Conservation (phyloP, 1,140 invertebrate species). For the Gonioctena quinquepunctata region DNA sequence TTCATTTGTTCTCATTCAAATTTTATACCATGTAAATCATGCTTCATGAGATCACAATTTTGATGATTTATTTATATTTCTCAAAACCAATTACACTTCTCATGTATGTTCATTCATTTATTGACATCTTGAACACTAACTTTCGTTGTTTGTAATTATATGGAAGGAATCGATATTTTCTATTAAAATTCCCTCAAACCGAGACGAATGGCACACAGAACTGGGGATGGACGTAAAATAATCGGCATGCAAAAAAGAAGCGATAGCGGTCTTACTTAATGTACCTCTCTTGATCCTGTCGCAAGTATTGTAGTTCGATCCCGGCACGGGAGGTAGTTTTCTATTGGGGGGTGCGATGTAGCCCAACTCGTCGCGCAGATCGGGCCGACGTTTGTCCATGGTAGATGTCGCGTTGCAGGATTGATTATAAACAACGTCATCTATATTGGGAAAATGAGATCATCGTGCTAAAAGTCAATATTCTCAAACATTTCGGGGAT, state of each 20-base stretch:
- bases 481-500: background rate
- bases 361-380: slow-evolving; percentile 84
- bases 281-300: slow-evolving; percentile 91
- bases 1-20: too few species aligned
- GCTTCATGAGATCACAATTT: too few species aligned
- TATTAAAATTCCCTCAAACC: background rate
- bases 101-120: too few species aligned
- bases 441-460: slow-evolving; percentile 57
- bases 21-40: too few species aligned
- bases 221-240: slow-evolving; percentile 22
- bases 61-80: too few species aligned
- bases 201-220: background rate
- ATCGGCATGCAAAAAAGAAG: slow-evolving; percentile 41
- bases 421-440: slow-evolving; percentile 88
- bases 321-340: slow-evolving; percentile 87
- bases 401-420: slow-evolving; percentile 75
- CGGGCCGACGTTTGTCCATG: slow-evolving; percentile 80
- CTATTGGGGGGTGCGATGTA: slow-evolving; percentile 91
- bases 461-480: background rate
- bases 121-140: too few species aligned
- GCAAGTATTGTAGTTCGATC: slow-evolving; percentile 91
- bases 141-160: too few species aligned
- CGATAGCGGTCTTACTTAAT: slow-evolving; percentile 73
- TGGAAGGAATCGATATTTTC: background rate
- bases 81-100: too few species aligned